Conservation (phyloP, 2,888 invertebrate genomes). For the Tachina grossa region DNA sequence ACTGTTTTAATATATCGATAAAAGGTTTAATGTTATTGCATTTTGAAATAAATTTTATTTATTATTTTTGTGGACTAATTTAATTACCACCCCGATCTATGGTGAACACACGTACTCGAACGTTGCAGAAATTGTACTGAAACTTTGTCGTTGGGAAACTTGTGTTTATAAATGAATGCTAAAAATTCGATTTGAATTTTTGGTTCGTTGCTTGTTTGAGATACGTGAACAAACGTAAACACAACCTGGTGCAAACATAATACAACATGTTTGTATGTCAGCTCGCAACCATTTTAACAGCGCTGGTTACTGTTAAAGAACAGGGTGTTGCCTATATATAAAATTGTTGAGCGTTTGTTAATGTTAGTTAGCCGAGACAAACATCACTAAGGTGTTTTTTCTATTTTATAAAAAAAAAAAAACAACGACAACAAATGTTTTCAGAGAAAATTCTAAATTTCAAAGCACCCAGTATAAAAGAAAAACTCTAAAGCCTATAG, state of each 20-base stretch:
- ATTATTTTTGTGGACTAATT: not conserved
- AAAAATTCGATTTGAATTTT: slow-evolving; percentile 47
- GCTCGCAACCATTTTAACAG: slow-evolving; percentile 22
- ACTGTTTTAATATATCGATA: slow-evolving; percentile 28
- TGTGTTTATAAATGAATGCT: slow-evolving; percentile 66
- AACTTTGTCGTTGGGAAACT: slow-evolving; percentile 56
- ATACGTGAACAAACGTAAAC: slow-evolving; percentile 65
- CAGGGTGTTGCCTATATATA: slow-evolving; percentile 44
- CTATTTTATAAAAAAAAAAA: too few relatives aligned
- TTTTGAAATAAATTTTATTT: slow-evolving; percentile 26
- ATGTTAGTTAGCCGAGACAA: slow-evolving; percentile 27
- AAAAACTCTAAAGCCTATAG: too few relatives aligned
- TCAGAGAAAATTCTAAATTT: too few relatives aligned
- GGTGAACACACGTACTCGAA: slow-evolving; percentile 61
- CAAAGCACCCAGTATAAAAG: too few relatives aligned
- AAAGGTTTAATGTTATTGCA: slow-evolving; percentile 20
- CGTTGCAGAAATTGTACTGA: slow-evolving; percentile 70
- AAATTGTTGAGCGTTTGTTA: not conserved
- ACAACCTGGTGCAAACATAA: slow-evolving; percentile 67
- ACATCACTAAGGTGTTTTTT: too few relatives aligned
- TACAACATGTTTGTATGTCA: slow-evolving; percentile 58
- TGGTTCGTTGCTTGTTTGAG: slow-evolving; percentile 51
- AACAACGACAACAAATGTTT: not conserved
- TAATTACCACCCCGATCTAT: slow-evolving; percentile 2
- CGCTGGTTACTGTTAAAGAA: slow-evolving; percentile 23